A percentile compares a stretch with the other conserved stretches of the same genome.
These are phyloP conservation scores for Blomia tropicalis DNA, from an alignment of 2,888 invertebrate genomes.

Conservation along the genomic window DNA sequence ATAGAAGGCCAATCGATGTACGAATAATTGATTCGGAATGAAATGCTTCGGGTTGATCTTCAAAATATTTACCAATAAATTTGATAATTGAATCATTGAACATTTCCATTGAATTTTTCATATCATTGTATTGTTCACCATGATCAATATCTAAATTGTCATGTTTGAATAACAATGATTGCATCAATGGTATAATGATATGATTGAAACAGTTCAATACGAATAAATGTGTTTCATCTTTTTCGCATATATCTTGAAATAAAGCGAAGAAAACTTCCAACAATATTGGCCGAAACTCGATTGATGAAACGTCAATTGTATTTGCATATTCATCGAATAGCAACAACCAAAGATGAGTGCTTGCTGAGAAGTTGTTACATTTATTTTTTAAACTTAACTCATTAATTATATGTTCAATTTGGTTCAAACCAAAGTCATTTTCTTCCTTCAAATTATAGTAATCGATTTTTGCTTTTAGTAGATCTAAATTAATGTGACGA, in stretches of 20 bases:
- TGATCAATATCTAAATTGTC: background rate
- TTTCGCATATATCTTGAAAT: constrained; percentile 44
- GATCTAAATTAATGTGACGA: too few species aligned
- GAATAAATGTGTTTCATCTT: constrained; percentile 12
- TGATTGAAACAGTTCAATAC: constrained; percentile 66
- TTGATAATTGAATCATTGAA: background rate
- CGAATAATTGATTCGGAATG: background rate
- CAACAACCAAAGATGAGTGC: constrained; percentile 72
- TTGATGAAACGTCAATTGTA: constrained; percentile 51
- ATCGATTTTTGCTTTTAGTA: too few species aligned
- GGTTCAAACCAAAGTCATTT: too few species aligned
- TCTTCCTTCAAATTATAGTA: too few species aligned
- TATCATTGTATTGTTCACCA: background rate
- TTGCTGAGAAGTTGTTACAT: too few species aligned
- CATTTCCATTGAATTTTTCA: constrained; percentile 2
- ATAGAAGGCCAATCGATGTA: constrained; percentile 7
- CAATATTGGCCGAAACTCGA: constrained; percentile 60
- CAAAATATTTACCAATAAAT: background rate
- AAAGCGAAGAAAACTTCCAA: constrained; percentile 73
- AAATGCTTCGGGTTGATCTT: background rate
- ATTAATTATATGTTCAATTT: too few species aligned
- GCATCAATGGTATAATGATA: constrained; percentile 72
- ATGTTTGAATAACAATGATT: constrained; percentile 67
- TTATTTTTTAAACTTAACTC: too few species aligned
- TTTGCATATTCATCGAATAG: constrained; percentile 57